Conservation (phyloP, 30 jellyfish, hydroid and myxozoan genomes). For the Turritopsis dohrnii region DNA sequence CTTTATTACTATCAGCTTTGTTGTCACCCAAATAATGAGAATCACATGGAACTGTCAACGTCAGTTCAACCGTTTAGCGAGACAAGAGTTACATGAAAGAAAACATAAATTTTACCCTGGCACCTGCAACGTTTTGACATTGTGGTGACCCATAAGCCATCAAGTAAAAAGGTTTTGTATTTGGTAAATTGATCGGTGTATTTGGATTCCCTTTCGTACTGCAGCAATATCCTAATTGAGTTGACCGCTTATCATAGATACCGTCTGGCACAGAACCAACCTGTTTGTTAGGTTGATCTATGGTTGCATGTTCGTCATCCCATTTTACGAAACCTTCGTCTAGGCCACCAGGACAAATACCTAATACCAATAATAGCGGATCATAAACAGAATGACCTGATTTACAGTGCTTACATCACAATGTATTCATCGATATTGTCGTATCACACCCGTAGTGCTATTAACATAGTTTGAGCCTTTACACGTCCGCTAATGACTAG, state of each 20-base stretch:
- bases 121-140: slow-evolving; percentile 95
- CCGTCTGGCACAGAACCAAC: slow-evolving; percentile 92
- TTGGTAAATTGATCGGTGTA: slow-evolving; percentile 79
- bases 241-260: slow-evolving; percentile 47
- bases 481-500: too few species aligned
- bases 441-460: too few species aligned
- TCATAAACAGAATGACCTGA: not conserved
- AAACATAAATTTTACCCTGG: slow-evolving; percentile 45
- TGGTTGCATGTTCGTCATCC: slow-evolving; percentile 92
- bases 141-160: slow-evolving; percentile 85
- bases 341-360: slow-evolving; percentile 88
- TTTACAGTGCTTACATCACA: too few species aligned
- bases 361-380: slow-evolving; percentile 8
- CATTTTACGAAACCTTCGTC: slow-evolving; percentile 88
- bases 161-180: slow-evolving; percentile 76
- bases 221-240: slow-evolving; percentile 78
- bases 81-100: not conserved
- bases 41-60: not conserved
- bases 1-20: not conserved
- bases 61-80: not conserved
- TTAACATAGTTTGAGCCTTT: too few species aligned
- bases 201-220: slow-evolving; percentile 73
- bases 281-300: slow-evolving; percentile 75
- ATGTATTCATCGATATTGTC: too few species aligned
- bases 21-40: too few species aligned